Conservation (phyloP, 2,888 invertebrate genomes). For the Willowsia nigromaculata region DNA sequence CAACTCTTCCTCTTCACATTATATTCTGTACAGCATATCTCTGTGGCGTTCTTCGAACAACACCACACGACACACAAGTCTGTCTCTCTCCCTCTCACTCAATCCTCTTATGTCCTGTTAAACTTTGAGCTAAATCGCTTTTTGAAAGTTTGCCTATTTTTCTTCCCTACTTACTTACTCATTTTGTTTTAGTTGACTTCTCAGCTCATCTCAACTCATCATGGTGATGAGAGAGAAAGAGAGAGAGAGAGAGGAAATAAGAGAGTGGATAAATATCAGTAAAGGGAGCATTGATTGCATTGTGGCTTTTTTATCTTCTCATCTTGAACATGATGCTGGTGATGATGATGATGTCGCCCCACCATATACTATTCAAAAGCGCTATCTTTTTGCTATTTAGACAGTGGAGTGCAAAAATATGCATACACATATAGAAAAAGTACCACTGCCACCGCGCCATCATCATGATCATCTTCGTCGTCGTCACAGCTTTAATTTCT, state of each 20-base stretch:
- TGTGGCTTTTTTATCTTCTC: conserved; percentile 56
- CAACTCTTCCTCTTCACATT: neutral
- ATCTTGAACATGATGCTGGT: conserved; percentile 19
- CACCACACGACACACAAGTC: conserved; percentile 3
- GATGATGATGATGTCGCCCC: conserved; percentile 12
- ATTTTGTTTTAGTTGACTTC: conserved; percentile 42
- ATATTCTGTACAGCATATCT: neutral
- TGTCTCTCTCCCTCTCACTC: neutral
- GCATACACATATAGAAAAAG: neutral
- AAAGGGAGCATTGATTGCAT: conserved; percentile 52
- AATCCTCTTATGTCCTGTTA: conserved; percentile 48
- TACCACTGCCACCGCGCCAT: neutral
- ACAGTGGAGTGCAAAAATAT: neutral
- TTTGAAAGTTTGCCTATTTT: conserved; percentile 73
- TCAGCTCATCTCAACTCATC: conserved; percentile 43
- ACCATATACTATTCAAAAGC: neutral
- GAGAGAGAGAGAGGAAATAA: conserved; percentile 6
- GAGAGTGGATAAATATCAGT: conserved; percentile 46
- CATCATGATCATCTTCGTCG: neutral
- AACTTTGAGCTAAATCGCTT: conserved; percentile 69
- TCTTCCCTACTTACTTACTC: conserved; percentile 33
- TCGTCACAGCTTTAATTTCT: conserved; percentile 47
- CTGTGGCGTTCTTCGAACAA: neutral
- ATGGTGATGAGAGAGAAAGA: conserved; percentile 32
- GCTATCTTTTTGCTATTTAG: neutral